Evolutionary conservation across 1,140 invertebrate species (phyloP).

Genomic region (Tyrophagus putrescentiae): DNA sequence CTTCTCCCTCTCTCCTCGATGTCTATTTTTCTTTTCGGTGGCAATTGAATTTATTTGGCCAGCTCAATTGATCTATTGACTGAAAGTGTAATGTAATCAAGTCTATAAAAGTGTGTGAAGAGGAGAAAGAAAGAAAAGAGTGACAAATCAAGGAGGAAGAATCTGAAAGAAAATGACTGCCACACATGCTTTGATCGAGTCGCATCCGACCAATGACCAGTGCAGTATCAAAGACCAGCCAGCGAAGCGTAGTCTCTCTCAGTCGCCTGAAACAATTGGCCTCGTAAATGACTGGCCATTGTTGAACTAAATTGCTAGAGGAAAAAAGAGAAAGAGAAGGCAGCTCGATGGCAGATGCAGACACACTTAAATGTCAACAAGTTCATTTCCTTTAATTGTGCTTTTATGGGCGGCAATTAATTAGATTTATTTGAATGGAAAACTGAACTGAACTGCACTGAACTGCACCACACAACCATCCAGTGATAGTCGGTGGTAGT

Average conservation of each 20-base stretch:
- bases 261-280: neutral
- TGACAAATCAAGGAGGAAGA: neutral
- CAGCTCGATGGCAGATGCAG: neutral
- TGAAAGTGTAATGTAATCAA: neutral
- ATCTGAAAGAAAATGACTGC: too few species aligned
- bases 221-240: neutral
- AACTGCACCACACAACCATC: neutral
- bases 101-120: neutral
- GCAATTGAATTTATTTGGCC: too few species aligned
- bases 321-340: too few species aligned
- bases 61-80: neutral
- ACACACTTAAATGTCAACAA: conserved; percentile 13
- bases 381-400: conserved; percentile 15
- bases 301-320: neutral
- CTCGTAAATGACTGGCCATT: neutral
- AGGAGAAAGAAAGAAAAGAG: neutral
- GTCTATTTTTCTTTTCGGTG: too few species aligned
- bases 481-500: neutral
- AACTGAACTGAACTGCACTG: too few species aligned
- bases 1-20: too few species aligned
- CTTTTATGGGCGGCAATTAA: conserved; percentile 13
- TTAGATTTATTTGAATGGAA: conserved; percentile 13
- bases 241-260: neutral
- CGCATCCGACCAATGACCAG: neutral
- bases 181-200: too few species aligned